phyloP scores from a whole-genome alignment of 1,140 invertebrate species.

The Radopholus similis region DNA sequence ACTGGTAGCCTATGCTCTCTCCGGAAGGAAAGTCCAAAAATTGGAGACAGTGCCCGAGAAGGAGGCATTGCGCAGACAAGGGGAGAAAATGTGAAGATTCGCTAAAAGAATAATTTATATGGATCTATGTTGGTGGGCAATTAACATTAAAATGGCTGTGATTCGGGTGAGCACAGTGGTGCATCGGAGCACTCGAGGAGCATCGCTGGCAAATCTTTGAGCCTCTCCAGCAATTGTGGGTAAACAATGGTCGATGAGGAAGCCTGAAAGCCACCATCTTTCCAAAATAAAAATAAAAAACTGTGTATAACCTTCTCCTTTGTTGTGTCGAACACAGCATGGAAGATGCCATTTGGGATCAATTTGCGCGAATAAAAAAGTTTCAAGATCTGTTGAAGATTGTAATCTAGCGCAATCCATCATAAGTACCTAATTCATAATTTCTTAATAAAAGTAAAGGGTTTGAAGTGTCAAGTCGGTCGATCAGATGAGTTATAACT shows the following conservation, averaged over 20 bases:
- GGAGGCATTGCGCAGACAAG: not conserved
- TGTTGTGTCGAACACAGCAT: not conserved
- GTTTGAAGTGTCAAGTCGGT: too few species aligned
- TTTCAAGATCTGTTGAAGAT: too few species aligned
- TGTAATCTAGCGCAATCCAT: too few species aligned
- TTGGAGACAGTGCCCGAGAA: not conserved
- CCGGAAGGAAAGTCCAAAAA: constrained; percentile 10
- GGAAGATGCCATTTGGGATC: not conserved
- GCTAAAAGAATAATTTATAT: not conserved
- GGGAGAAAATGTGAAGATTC: not conserved
- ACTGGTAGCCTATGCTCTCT: not conserved
- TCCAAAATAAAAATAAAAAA: too few species aligned
- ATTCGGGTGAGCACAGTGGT: not conserved
- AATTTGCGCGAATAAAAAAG: not conserved
- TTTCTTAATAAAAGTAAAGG: too few species aligned
- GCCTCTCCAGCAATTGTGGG: not conserved
- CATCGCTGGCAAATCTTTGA: not conserved
- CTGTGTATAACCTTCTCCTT: not conserved
- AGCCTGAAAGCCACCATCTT: too few species aligned
- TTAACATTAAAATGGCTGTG: not conserved
- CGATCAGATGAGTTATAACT: too few species aligned
- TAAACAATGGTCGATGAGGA: constrained; percentile 4
- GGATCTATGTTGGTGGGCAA: not conserved
- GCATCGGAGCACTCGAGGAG: not conserved
- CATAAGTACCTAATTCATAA: too few species aligned